Base-by-base conservation (phyloP, 1,140 invertebrate species). In the Eciton burchellii region DNA sequence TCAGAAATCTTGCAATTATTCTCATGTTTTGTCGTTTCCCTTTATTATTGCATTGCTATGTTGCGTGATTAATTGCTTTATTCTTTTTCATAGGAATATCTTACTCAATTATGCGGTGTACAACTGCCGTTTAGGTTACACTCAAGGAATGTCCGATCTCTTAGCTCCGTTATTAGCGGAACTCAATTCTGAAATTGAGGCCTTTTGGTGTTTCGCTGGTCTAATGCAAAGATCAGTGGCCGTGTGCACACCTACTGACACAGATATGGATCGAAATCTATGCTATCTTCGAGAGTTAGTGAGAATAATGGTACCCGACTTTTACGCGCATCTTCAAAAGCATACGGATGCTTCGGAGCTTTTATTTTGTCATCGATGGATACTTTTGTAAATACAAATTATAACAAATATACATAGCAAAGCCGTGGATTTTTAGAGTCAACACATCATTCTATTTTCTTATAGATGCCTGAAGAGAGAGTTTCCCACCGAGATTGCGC, bases 121-220 rank as follows among this genome's bases (percentile, higher is more conserved):
- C 90, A 97, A 98, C 95, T 96, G 97, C 4, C 95, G 96, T 81
- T 95, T 98, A 88, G 97, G 97, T 56, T 98, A 97, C 90, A 98
- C 97, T 0, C 96, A 98, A 95, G 97, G 98, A 9, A 99, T 99
- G 98, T 98, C 98, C 65, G 98, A 99, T 92, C 94, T 99, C 0
- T 90, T 99, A 45, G 97, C 98, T 21, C 98, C 98, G 0, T 95
- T 99, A 5, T 90, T 99, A 6, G 97, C 96, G 77, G 98, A 98
- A 91, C 95, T 99, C 16, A 96, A 97, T 90, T 97, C 98, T 88
- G 98, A 99, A 92, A 96, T 97, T 2, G 97, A 98, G 87, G 96
- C 98, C 0, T 99, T 98, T 92, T 99, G 98, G 98, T 99, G 98
- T 90, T 99, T 99, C 92, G 97, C 97, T 11, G 98, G 98, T 2